Conservation (phyloP, 2,113 vertebrate species). For the Centrocercus urophasianus region DNA sequence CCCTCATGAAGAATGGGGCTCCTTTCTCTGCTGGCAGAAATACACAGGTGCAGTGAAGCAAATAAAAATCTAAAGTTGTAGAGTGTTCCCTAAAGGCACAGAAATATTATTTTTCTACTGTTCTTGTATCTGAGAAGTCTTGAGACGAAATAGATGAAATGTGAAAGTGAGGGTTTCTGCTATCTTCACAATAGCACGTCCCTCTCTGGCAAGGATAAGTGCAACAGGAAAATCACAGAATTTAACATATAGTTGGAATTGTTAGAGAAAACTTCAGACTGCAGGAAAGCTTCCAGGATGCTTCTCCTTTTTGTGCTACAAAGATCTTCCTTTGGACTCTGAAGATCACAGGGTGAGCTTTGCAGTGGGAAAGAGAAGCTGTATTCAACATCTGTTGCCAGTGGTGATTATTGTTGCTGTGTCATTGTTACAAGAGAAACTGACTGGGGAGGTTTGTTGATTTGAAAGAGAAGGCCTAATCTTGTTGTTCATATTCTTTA, state of each 20-base stretch:
- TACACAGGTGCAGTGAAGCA: neutral
- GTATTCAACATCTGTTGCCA: neutral
- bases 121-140: neutral
- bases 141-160: neutral
- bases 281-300: neutral
- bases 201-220: neutral
- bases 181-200: neutral
- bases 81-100: neutral
- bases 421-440: neutral
- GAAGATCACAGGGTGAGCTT: neutral
- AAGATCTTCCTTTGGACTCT: neutral
- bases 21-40: neutral
- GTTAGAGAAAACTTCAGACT: neutral
- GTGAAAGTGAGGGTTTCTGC: neutral
- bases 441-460: neutral
- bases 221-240: neutral
- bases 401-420: neutral
- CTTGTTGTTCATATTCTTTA: neutral
- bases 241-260: neutral
- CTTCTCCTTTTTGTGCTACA: neutral
- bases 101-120: neutral
- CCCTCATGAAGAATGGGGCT: neutral
- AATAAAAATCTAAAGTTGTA: neutral
- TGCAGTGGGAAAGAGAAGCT: neutral
- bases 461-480: neutral